These are phyloP conservation scores for Hypotaenidia okinawae DNA, from an alignment of 2,797 vertebrate genomes.

Conservation along the genomic window DNA sequence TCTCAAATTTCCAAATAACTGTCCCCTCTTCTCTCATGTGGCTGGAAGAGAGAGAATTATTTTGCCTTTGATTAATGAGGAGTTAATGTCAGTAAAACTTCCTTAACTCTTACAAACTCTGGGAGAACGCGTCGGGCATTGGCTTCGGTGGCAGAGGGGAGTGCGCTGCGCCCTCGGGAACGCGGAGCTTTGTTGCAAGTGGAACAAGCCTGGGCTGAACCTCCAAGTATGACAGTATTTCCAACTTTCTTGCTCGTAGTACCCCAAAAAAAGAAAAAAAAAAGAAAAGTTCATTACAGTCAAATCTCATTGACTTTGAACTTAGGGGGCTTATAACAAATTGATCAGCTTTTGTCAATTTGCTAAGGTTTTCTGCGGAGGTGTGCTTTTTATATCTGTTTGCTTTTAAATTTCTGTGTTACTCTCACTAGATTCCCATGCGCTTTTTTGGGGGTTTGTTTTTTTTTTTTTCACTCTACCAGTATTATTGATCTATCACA, in stretches of 20 bases:
- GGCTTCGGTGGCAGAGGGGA: background rate
- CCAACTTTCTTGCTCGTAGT: background rate
- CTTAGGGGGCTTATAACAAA: accelerated
- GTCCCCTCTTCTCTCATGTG: background rate
- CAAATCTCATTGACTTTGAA: background rate
- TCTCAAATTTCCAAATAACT: background rate
- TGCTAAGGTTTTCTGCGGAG: background rate
- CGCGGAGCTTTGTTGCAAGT: background rate
- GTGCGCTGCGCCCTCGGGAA: background rate
- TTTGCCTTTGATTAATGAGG: background rate
- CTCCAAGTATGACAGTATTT: background rate
- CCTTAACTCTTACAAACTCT: background rate
- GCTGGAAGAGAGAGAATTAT: background rate
- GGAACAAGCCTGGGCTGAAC: background rate
- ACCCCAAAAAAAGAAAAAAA: background rate
- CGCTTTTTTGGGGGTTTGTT: background rate
- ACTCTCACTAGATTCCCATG: background rate
- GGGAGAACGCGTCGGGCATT: accelerated
- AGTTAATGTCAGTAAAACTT: background rate
- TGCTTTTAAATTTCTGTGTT: background rate
- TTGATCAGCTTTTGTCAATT: background rate
- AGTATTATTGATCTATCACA: background rate
- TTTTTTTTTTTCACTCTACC: background rate
- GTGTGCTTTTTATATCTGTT: background rate
- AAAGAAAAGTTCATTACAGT: background rate